These are phyloP conservation scores for Meles meles DNA, from an alignment of 2,113 vertebrate species.

Conservation along the genomic window DNA sequence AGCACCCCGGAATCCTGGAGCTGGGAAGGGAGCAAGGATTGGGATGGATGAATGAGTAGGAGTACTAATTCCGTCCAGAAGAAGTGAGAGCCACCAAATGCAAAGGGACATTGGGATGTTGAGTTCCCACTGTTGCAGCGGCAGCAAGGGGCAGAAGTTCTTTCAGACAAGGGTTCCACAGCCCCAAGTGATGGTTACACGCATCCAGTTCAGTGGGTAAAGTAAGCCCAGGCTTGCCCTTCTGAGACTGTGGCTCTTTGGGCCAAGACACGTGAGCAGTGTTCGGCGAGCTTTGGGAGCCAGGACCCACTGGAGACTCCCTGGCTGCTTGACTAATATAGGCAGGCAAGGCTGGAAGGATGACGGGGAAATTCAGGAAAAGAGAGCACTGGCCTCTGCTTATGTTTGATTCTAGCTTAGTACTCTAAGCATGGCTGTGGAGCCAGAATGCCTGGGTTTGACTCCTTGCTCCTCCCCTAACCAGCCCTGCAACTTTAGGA, in stretches of 20 bases:
- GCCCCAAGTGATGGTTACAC: neutral
- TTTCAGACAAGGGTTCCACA: neutral
- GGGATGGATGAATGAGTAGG: neutral
- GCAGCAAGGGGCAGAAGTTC: neutral
- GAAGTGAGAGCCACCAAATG: neutral
- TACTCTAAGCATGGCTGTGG: neutral
- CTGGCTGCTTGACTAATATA: neutral
- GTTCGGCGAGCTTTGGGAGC: neutral
- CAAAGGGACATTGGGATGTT: neutral
- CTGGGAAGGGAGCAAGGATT: neutral
- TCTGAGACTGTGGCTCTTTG: neutral
- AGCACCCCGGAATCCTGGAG: neutral
- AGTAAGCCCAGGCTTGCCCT: neutral
- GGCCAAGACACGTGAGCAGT: neutral
- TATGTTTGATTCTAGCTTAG: neutral
- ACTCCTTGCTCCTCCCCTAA: neutral
- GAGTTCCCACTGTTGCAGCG: accelerated
- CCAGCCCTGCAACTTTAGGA: neutral
- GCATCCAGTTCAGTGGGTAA: neutral
- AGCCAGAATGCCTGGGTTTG: neutral
- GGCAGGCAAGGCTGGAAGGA: neutral
- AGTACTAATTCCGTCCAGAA: neutral
- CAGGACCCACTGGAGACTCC: neutral
- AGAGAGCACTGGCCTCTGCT: neutral
- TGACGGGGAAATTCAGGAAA: too few species aligned